Base-by-base conservation (phyloP, 2,797 vertebrate genomes). In the Tragelaphus eurycerus region DNA sequence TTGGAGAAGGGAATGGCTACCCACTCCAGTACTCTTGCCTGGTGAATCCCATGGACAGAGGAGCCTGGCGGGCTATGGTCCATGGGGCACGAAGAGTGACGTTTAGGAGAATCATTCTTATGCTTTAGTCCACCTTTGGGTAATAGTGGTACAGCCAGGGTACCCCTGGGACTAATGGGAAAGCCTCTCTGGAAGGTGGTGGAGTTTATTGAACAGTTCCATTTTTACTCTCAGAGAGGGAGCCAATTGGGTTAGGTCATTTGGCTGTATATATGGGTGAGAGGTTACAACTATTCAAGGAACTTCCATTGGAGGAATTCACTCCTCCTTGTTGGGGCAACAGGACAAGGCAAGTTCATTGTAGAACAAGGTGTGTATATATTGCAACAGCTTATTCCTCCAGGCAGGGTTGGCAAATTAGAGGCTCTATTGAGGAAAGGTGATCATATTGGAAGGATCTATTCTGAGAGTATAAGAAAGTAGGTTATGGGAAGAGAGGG, bases 21-120 rank as follows among this genome's bases (percentile, higher is more conserved):
- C 67, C 34, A 74, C 34, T 74, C 38, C 67, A 74, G 21, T 74
- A 74, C 43, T 25, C 71, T 74, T 74, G 38, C 71, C 38, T 74
- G 38, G 71, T 43, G 71, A 43, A 74, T 74, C 13, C 71, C 38
- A 74, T 15, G 12, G 71, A 46, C 38, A 74, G 71, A 46, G 38
- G 23, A 43, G 23, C 38, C 71, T 74, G 38, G 71, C 38, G 7
- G 71, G 71, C 23, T 43, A 43, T 23, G 43, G 38, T 74, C 38
- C 71, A 43, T 46, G 38, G 71, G 12, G 38, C 0, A 0, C 1
- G 0, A n/a, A n/a, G 50, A 52, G 10, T 31, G 76, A n/a, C 0
- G 19, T 48, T 17, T 54, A n/a, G 43, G 34, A 52, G 57, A 59
- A 10, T 52, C 50, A n/a, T 87, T 38, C 50, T 54, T 34, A 85